A percentile compares a stretch with the other conserved stretches of the same genome.
Conservation (phyloP, 2,797 vertebrate genomes). For the Trematomus bernacchii region DNA sequence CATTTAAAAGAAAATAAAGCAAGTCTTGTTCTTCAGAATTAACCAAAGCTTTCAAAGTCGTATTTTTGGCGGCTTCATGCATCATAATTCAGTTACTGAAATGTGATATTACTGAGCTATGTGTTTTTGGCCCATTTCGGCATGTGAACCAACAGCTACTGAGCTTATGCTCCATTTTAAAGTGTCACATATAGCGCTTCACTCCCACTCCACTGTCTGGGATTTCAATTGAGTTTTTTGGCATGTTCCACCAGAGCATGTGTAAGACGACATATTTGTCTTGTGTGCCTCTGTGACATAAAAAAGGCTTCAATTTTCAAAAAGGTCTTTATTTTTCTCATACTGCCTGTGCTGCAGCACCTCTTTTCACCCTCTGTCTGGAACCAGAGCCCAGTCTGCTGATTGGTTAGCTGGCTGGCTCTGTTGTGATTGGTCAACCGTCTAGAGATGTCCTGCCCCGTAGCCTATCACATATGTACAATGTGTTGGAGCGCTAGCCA, state of each 20-base stretch:
- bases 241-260: slow-evolving; percentile 11
- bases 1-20: not conserved
- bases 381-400: too few relatives aligned
- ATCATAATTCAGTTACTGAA: not conserved
- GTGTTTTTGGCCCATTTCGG: not conserved
- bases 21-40: not conserved
- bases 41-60: not conserved
- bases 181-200: slow-evolving; percentile 4
- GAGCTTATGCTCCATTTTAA: not conserved
- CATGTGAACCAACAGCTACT: not conserved
- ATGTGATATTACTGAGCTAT: not conserved
- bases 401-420: too few relatives aligned
- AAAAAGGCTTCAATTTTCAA: too few relatives aligned
- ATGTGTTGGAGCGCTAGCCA: too few relatives aligned
- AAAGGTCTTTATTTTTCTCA: too few relatives aligned
- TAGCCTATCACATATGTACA: too few relatives aligned
- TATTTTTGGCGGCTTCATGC: not conserved
- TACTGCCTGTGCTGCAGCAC: too few relatives aligned
- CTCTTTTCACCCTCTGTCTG: too few relatives aligned
- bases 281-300: too few relatives aligned
- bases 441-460: too few relatives aligned
- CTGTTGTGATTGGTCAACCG: too few relatives aligned
- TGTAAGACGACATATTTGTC: too few relatives aligned
- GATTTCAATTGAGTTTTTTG: slow-evolving; percentile 21
- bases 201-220: not conserved